These are phyloP conservation scores for Salvator merianae DNA, from an alignment of 2,113 vertebrate genomes.

Conservation along the genomic window DNA sequence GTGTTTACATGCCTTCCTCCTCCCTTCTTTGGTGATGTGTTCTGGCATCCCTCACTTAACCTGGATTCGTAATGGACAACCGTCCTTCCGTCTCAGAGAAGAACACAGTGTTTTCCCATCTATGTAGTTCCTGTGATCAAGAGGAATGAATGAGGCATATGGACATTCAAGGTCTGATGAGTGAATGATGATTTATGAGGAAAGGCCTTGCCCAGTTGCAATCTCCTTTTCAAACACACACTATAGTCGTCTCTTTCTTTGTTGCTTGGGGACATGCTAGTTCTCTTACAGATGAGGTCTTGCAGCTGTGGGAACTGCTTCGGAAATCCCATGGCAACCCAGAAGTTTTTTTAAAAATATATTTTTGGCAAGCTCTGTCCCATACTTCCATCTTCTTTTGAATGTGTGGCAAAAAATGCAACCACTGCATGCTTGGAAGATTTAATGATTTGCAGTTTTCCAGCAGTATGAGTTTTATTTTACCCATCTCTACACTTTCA, in stretches of 20 bases:
- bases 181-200: background rate
- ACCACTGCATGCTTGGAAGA: background rate
- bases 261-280: background rate
- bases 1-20: too few relatives aligned
- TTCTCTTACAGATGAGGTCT: background rate
- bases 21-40: too few relatives aligned
- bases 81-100: background rate
- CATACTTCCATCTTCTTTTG: background rate
- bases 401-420: background rate
- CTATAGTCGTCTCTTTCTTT: background rate
- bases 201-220: background rate
- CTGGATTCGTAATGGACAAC: background rate
- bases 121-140: background rate
- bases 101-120: background rate
- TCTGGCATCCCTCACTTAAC: background rate
- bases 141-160: too few relatives aligned
- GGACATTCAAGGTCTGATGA: accelerated
- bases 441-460: background rate
- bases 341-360: background rate
- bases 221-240: constrained; percentile 1
- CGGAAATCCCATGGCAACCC: background rate
- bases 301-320: constrained; percentile 11
- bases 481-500: background rate
- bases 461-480: background rate
- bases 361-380: background rate